Conservation (phyloP, 2,113 vertebrate genomes). For the Hyperoodon ampullatus region DNA sequence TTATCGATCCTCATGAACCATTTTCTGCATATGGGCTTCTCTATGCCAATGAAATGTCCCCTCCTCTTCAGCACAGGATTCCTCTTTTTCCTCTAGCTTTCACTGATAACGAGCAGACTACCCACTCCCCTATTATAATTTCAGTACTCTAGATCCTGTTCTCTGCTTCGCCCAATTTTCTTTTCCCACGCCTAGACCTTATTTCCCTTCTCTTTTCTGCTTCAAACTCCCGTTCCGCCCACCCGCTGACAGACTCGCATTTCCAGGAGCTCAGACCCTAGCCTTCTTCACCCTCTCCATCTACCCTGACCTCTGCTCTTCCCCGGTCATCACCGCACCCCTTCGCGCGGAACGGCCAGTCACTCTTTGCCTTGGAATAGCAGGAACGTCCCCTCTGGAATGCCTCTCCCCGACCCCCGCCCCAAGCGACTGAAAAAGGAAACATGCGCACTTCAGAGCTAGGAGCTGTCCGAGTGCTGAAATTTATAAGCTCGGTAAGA, state of each 20-base stretch:
- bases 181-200: neutral
- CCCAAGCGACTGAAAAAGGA: slow-evolving; percentile 77
- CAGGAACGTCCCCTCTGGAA: slow-evolving; percentile 82
- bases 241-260: slow-evolving; percentile 45
- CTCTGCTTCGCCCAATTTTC: neutral
- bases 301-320: neutral
- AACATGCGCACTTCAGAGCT: slow-evolving; percentile 89
- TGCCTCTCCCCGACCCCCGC: slow-evolving; percentile 71
- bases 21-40: neutral
- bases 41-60: neutral
- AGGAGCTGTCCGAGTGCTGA: slow-evolving; percentile 93
- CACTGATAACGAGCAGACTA: neutral
- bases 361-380: slow-evolving; percentile 71
- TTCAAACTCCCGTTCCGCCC: slow-evolving; percentile 68
- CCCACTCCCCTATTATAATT: neutral
- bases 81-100: slow-evolving; percentile 21
- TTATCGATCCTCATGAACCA: neutral
- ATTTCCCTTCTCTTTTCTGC: slow-evolving; percentile 36
- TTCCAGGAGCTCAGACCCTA: slow-evolving; percentile 47
- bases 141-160: slow-evolving; percentile 7
- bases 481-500: slow-evolving; percentile 84
- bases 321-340: neutral
- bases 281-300: slow-evolving; percentile 48
- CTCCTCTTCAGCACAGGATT: slow-evolving; percentile 25
- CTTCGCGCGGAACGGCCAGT: neutral